These are phyloP conservation scores for Danio jaintianensis DNA, from an alignment of 2,797 vertebrate genomes.

Conservation along the genomic window DNA sequence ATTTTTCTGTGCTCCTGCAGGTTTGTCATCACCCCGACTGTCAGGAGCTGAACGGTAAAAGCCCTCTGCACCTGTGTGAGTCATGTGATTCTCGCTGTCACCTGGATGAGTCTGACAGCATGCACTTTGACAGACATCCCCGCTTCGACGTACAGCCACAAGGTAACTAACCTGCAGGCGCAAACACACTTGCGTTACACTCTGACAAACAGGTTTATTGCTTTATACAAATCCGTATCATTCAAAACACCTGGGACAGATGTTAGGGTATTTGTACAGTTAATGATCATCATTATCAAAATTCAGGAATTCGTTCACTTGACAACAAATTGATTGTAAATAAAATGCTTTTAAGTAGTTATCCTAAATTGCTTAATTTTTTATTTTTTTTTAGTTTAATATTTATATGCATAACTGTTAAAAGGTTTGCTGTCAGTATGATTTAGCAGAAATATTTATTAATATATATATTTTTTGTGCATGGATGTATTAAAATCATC, in stretches of 20 bases:
- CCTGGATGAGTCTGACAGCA: slow-evolving; percentile 77
- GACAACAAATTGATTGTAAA: neutral
- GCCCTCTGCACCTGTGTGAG: slow-evolving; percentile 89
- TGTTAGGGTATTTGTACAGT: neutral
- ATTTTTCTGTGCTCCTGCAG: slow-evolving; percentile 69
- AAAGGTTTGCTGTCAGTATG: too few relatives aligned
- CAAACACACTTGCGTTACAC: neutral
- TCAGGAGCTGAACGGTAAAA: slow-evolving; percentile 83
- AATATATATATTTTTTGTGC: too few relatives aligned
- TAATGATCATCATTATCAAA: neutral
- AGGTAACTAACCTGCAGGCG: slow-evolving; percentile 73
- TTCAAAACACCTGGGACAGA: neutral
- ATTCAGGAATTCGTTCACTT: neutral
- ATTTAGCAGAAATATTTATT: too few relatives aligned
- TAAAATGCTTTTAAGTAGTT: too few relatives aligned
- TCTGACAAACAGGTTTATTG: slow-evolving; percentile 6
- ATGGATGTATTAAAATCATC: too few relatives aligned
- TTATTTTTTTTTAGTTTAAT: too few relatives aligned
- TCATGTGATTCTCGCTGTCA: slow-evolving; percentile 88
- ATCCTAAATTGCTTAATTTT: too few relatives aligned
- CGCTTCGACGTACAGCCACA: slow-evolving; percentile 89
- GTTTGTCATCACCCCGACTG: slow-evolving; percentile 91
- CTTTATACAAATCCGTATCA: neutral
- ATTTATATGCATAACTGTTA: too few relatives aligned
- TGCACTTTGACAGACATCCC: slow-evolving; percentile 91